Base-by-base conservation (phyloP, 2,797 vertebrate genomes). In the Petrocephalus schoutedeni region DNA sequence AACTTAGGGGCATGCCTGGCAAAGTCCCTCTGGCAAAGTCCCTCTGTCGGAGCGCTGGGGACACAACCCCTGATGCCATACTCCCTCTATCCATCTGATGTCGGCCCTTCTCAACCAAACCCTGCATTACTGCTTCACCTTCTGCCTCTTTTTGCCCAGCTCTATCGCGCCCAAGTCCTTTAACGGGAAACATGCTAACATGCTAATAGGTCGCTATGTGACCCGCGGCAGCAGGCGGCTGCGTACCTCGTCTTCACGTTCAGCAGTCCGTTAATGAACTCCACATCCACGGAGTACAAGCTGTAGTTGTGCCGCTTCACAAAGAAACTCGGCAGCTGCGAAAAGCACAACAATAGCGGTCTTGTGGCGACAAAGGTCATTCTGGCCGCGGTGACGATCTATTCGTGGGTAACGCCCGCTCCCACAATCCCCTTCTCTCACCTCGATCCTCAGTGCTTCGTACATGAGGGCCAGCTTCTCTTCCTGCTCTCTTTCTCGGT, bases 321-420 rank as follows among this genome's bases (percentile, higher is more conserved):
- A 67, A 98, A 96, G 92, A 98, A 96, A 82, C 87, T 92, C 16
- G 98, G 98, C 84, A 99, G 94, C 98, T 98, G 93, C 45, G 93
- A 93, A 28, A 56, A 89, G 28, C 93, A 89, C 49, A 74, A 23
- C 4, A 74, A 23, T 23, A 87, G 23, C 8, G 8, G 6, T 28
- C 51, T 83, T 54, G 9, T 53, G 4, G 10, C 14, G 14, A 23
- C 49, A 54, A 28, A 83, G 3, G 1, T 23, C 41, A 83, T 45
- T 45, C 36, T 21, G 21, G 2, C n/a, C 12, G 41, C 49, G 21
- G 41, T 28, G 49, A 49, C 23, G 23, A 53, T 83, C 80, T 51
- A 51, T 49, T 53, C n/a, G 53, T 14, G 5, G 7, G 10, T 6
- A 64, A 67, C 58, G 28, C 58, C 19, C 10, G 2, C 49, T 6